Conservation (phyloP, 2,888 invertebrate species). For the Lutraria lutraria region DNA sequence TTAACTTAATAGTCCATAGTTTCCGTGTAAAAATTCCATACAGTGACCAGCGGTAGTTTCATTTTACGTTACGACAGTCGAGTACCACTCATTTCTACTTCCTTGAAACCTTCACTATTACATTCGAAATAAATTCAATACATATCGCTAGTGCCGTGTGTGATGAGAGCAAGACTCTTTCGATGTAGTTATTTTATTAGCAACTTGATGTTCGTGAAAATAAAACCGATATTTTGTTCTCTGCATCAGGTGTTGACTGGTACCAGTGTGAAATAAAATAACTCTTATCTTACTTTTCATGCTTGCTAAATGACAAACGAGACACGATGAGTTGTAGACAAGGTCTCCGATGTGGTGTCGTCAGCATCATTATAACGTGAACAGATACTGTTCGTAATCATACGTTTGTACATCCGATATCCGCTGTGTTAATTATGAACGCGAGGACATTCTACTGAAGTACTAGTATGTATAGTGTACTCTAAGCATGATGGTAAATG, state of each 20-base stretch:
- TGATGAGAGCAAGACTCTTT: background rate
- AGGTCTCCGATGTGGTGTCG: background rate
- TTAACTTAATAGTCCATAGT: background rate
- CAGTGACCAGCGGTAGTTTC: background rate
- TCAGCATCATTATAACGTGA: background rate
- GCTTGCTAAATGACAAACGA: background rate
- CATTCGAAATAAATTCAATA: background rate
- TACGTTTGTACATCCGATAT: background rate
- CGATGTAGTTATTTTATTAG: background rate
- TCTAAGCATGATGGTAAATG: too few relatives aligned
- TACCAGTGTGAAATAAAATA: background rate
- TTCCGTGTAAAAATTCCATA: background rate
- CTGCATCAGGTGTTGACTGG: background rate
- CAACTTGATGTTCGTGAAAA: background rate
- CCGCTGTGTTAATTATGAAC: too few relatives aligned
- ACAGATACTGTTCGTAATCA: background rate
- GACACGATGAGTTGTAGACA: background rate
- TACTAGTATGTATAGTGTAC: too few relatives aligned
- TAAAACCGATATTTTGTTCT: background rate
- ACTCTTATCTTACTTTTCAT: background rate
- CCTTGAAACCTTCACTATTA: background rate
- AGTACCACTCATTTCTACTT: background rate
- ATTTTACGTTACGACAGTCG: background rate
- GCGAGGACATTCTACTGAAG: too few relatives aligned
- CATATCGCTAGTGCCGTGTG: background rate